Conservation (phyloP, 2,888 invertebrate genomes). For the Harpagoxenus sublaevis region DNA sequence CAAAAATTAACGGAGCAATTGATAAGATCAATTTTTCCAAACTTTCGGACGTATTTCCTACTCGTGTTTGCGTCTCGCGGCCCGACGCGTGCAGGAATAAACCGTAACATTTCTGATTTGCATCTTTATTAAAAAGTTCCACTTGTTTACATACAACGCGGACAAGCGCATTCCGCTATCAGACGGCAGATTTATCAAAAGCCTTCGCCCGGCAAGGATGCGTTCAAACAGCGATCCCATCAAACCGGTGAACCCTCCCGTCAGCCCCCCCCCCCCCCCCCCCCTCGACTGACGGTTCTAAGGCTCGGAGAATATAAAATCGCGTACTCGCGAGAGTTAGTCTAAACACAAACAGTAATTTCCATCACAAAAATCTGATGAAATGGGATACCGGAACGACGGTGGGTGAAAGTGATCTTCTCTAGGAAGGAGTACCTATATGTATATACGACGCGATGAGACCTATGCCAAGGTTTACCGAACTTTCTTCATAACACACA, state of each 20-base stretch:
- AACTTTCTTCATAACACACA: conserved; percentile 62
- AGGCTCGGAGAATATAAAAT: conserved; percentile 48
- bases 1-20: neutral
- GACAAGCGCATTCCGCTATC: conserved; percentile 40
- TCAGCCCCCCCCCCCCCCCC: too few species aligned
- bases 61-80: conserved; percentile 14
- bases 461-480: conserved; percentile 38
- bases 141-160: conserved; percentile 41
- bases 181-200: conserved; percentile 50
- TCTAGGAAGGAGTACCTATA: neutral
- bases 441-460: conserved; percentile 1
- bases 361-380: conserved; percentile 61
- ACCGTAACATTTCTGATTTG: conserved; percentile 58
- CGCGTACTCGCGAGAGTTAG: conserved; percentile 51
- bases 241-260: conserved; percentile 16
- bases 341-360: conserved; percentile 61
- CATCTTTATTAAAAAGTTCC: conserved; percentile 66
- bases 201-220: conserved; percentile 1
- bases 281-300: conserved; percentile 6
- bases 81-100: conserved; percentile 16
- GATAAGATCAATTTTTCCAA: neutral
- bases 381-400: conserved; percentile 31
- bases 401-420: conserved; percentile 6
- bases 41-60: conserved; percentile 1
- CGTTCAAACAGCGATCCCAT: conserved; percentile 52